Evolutionary conservation across 2,113 vertebrate species (phyloP), one percentile per base, ranked within the genome.

Genomic region (Sorex fumeus): DNA sequence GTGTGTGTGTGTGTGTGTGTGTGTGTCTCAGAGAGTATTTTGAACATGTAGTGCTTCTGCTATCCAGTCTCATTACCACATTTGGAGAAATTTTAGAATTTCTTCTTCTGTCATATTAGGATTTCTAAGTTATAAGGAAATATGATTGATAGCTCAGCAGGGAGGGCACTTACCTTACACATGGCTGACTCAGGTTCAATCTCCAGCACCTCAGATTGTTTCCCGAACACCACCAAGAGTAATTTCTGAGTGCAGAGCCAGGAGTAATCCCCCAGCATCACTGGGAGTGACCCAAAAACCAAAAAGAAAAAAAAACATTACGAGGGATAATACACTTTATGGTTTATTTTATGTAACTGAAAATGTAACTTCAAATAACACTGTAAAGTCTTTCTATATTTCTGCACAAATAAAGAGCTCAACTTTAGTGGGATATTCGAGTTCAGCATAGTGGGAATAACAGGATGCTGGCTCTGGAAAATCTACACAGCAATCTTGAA

Each of bases 351-450:
- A 80, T n/a, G 57, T 71, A 88, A 95, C 91, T 86, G 67, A 88
- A 91, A 97, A 94, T 62, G 76, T 15, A 94, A 96, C 81, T 97
- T 90, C n/a, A 92, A 95, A 95, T 72, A 74, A 70, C 88, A 89
- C 15, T 95, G 27, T 84, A 25, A 19, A 89, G 50, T 81, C 79
- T 95, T 36, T 85, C 96, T 97, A 75, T 96, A 92, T 96, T 97
- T 96, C 89, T 96, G 93, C 85, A 94, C 97, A 97, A 96, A 91
- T 95, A 91, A 96, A 90, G 96, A 96, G 75, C 1, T 97, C 90
- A 97, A 81, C 89, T 96, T 97, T 97, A 97, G 97, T 95, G 94
- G 94, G 93, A 94, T 94, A 87, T 97, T 96, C 96, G 97, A 97
- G 76, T 47, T 95, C 90, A 97, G 91, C 50, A 47, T 50, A 94